Base-by-base conservation (phyloP, 2,113 vertebrate genomes). In the Loxodonta africana region DNA sequence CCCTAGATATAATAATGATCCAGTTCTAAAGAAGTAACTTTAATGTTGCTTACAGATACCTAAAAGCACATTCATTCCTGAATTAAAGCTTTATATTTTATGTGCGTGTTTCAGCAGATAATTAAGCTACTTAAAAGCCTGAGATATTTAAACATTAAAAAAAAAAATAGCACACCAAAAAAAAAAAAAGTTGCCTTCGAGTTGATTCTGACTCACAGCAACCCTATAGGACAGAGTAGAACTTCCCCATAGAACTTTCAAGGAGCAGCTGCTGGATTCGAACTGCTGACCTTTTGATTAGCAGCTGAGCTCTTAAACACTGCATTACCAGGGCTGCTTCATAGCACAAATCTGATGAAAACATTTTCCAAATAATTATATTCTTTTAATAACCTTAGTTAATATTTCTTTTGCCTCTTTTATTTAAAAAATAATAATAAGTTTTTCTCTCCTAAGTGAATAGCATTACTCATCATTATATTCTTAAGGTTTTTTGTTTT, bases 71-170 rank as follows among this genome's bases (percentile, higher is more conserved):
- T 14, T 12, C 60, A 88, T 73, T 93, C 67, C 33, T 63, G 8
- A 95, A 85, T 85, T 65, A 85, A 93, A 71, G 5, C 4, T 41
- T 88, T 88, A 48, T 0, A 41, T 80, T 81, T 87, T 80, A 15
- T 88, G 48, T 48, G 25, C 51, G 20, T 48, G 15, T 77, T 5
- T 83, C 41, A 41, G 73, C 46, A 77, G 48, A 91, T 76, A 88
- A 69, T 77, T 41, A 92, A 83, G n/a, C 30, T 69, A 9, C 76
- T 90, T 83, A 51, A 96, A 87, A 95, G n/a, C 8, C 67, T 74
- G 51, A 67, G 37, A 60, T 83, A 90, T 21, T 91, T 80, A 83
- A 90, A 30, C 17, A 60, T 74, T 78, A 69, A 44, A 17, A 74
- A 1, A 21, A 26, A 37, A 37, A 37, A 37, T 37, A 48, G 48